phyloP scores from a whole-genome alignment of 2,113 vertebrate genomes.

The Cyprinus carpio region DNA sequence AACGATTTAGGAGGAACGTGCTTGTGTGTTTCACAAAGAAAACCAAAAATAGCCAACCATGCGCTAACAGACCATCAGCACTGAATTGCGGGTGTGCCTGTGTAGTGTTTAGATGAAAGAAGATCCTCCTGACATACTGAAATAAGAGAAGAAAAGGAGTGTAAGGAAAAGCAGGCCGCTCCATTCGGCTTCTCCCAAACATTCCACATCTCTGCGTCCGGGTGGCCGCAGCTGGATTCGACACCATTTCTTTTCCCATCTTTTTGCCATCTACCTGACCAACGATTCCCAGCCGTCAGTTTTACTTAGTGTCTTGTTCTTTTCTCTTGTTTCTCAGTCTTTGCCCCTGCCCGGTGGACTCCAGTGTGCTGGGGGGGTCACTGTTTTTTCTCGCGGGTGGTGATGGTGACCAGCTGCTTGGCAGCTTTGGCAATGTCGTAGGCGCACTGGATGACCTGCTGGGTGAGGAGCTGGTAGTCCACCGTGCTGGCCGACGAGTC shows the following conservation, averaged over 20 bases:
- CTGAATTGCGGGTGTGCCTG: constrained; percentile 53
- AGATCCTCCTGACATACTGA: constrained; percentile 17
- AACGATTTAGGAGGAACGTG: constrained; percentile 6
- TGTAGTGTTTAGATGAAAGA: constrained; percentile 27
- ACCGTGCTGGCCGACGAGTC: constrained; percentile 85
- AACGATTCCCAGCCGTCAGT: constrained; percentile 15
- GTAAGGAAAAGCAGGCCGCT: constrained; percentile 41
- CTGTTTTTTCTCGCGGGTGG: constrained; percentile 96
- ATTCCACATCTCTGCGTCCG: constrained; percentile 40
- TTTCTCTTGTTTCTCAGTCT: constrained; percentile 26
- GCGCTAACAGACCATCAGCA: constrained; percentile 13
- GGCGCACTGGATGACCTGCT: constrained; percentile 99
- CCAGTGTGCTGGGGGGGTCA: constrained; percentile 72
- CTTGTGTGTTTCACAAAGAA: not conserved
- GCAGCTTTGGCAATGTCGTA: constrained; percentile 99
- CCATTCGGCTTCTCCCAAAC: constrained; percentile 37
- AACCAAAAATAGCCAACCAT: not conserved
- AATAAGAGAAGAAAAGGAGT: constrained; percentile 23
- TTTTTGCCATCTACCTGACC: constrained; percentile 37
- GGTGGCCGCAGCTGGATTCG: constrained; percentile 58
- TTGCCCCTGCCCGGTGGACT: not conserved
- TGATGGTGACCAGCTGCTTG: constrained; percentile 98
- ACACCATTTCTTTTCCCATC: constrained; percentile 22
- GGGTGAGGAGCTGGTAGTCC: constrained; percentile 98
- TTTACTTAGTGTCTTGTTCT: not conserved